Base-by-base conservation (phyloP, 1,140 invertebrate species). In the Zaprionus capensis region DNA sequence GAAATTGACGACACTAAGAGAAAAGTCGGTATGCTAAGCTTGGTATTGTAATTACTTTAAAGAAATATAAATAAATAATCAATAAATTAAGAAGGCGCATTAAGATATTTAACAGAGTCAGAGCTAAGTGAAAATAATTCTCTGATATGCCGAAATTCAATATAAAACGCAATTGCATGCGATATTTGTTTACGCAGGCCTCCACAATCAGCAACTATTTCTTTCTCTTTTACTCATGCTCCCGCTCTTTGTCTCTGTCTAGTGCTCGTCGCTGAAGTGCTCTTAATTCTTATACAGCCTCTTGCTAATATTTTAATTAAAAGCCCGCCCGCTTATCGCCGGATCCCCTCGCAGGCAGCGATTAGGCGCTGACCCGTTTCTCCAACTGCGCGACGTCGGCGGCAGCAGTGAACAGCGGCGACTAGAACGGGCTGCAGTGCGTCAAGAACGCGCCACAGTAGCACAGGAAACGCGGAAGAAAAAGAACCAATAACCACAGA, bases 361-460 rank as follows among this genome's bases (percentile, higher is more conserved):
- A 77, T 77, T 73, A 77, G 61, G 22, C 70, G 64, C 49, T 77
- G 75, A 77, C 70, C 74, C 74, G 74, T 70, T 76, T 76, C 74
- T 67, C 49, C 63, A 67, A 49, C 61, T 71, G 34, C 41, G 44
- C 63, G 12, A 55, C 51, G n/a, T 12, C 41, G 31, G n/a, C 41
- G 24, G 61, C 53, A 49, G 67, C 84, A 90, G 84, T 90, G 76
- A 84, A 81, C 78, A 84, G 76, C 38, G 26, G 65, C 44, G 46
- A 61, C 57, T 76, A 73, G 81, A 74, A 34, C 67, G 74, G n/a
- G n/a, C 56, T 58, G 61, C 80, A 65, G 76, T 69, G 72, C 53
- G 11, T 14, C 51, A 49, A 36, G 12, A 46, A 46, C 41, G n/a
- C 41, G 41, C 41, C 41, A 44, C n/a, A n/a, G 41, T 1, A 44